Evolutionary conservation across 2,888 invertebrate genomes (phyloP).

Genomic region (Caenorhabditis uteleia): DNA sequence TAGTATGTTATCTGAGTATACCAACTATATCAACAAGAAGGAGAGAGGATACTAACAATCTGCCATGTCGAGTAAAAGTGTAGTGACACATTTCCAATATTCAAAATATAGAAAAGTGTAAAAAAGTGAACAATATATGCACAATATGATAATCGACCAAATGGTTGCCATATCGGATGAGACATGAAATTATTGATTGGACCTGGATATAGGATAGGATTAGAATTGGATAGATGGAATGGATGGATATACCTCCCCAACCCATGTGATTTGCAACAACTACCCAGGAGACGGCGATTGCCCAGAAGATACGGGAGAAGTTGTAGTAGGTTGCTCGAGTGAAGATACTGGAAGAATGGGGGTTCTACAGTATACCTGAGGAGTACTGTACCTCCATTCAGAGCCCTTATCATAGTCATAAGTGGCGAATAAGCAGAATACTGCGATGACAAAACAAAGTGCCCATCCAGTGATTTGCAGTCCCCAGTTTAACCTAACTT

Average conservation of each 20-base stretch:
- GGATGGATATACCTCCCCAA: no score
- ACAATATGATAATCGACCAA: slow-evolving; percentile 89
- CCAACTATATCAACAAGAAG: neutral
- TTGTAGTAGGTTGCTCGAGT: slow-evolving; percentile 35
- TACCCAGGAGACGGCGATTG: slow-evolving; percentile 70
- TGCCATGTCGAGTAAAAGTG: slow-evolving; percentile 35
- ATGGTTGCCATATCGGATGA: slow-evolving; percentile 82
- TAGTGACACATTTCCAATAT: slow-evolving; percentile 19
- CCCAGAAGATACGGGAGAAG: slow-evolving; percentile 70
- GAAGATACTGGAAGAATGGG: no score
- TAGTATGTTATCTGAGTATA: slow-evolving; percentile 30
- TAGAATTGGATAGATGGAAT: no score
- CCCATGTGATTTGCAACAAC: slow-evolving; percentile 71
- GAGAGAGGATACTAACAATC: slow-evolving; percentile 19
- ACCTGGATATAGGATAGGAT: no score
- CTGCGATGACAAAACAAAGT: slow-evolving; percentile 18
- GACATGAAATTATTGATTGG: slow-evolving; percentile 80
- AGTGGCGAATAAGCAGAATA: slow-evolving; percentile 25
- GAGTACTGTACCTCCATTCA: no score
- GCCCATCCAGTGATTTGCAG: slow-evolving; percentile 31
- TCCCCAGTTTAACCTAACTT: slow-evolving; percentile 26
- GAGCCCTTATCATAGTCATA: slow-evolving; percentile 33
- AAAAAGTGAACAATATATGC: slow-evolving; percentile 78
- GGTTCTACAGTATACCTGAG: no score
- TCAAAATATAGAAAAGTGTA: slow-evolving; percentile 26